A percentile compares a stretch with the other conserved stretches of the same genome.
Evolutionary conservation across 2,888 invertebrate species (phyloP).

Genomic region (Folsomia manolachei): DNA sequence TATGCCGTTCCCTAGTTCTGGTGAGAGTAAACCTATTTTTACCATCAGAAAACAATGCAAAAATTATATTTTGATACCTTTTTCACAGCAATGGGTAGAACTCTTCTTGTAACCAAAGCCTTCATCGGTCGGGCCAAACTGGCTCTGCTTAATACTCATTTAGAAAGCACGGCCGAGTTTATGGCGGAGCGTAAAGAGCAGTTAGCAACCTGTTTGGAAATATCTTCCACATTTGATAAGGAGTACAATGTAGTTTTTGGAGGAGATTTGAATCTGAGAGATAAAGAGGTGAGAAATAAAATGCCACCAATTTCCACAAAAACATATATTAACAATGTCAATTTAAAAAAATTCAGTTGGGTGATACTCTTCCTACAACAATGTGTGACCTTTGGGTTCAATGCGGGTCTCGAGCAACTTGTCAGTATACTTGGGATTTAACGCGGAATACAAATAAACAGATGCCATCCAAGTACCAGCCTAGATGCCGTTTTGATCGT

Average conservation of each 20-base stretch:
- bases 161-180: slow-evolving; percentile 60
- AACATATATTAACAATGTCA: no score
- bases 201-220: slow-evolving; percentile 54
- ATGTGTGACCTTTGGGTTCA: slow-evolving; percentile 59
- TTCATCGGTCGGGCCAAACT: slow-evolving; percentile 54
- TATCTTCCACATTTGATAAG: slow-evolving; percentile 40
- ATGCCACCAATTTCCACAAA: background rate
- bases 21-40: slow-evolving; percentile 11
- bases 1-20: slow-evolving; percentile 55
- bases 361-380: slow-evolving; percentile 55
- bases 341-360: slow-evolving; percentile 53
- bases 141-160: slow-evolving; percentile 60
- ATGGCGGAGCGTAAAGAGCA: slow-evolving; percentile 56
- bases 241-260: slow-evolving; percentile 58
- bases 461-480: slow-evolving; percentile 52
- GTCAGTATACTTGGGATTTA: slow-evolving; percentile 62
- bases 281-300: slow-evolving; percentile 57
- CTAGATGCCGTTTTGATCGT: slow-evolving; percentile 60
- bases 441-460: slow-evolving; percentile 59
- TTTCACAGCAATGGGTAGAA: slow-evolving; percentile 56
- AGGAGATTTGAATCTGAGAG: slow-evolving; percentile 63
- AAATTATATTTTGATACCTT: background rate
- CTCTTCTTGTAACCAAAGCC: slow-evolving; percentile 57
- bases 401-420: slow-evolving; percentile 58
- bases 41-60: background rate